Percentiles rank a stretch among this genome's conserved stretches.
phyloP scores from a whole-genome alignment of 2,113 vertebrate genomes.

The Climacteris rufus region DNA sequence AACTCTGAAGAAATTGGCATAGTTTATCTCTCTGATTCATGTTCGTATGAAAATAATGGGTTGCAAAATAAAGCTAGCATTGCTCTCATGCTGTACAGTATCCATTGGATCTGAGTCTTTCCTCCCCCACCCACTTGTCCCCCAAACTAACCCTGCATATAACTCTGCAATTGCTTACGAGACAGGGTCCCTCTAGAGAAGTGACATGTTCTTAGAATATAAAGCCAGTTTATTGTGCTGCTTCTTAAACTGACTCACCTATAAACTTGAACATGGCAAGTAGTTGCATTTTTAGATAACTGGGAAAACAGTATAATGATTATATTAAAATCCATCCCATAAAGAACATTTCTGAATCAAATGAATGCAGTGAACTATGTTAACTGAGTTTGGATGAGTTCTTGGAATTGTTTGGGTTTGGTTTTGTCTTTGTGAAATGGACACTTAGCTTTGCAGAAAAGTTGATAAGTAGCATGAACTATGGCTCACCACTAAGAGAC shows the following conservation, averaged over 20 bases:
- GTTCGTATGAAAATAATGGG: slow-evolving; percentile 62
- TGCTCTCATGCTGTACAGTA: slow-evolving; percentile 1
- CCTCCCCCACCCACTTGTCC: background rate
- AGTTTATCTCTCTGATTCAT: slow-evolving; percentile 65
- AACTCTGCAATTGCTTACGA: background rate
- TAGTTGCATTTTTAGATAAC: slow-evolving; percentile 39
- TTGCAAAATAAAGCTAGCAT: slow-evolving; percentile 55
- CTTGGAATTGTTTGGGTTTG: slow-evolving; percentile 40
- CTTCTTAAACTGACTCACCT: slow-evolving; percentile 38
- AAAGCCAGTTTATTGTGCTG: slow-evolving; percentile 28
- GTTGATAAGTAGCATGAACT: slow-evolving; percentile 29
- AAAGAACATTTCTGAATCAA: slow-evolving; percentile 45
- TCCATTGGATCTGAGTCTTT: background rate
- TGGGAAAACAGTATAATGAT: slow-evolving; percentile 37
- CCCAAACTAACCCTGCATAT: slow-evolving; percentile 5
- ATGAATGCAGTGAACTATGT: slow-evolving; percentile 37
- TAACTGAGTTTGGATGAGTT: slow-evolving; percentile 45
- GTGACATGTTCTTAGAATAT: background rate
- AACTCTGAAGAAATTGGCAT: slow-evolving; percentile 63
- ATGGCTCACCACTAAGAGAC: background rate
- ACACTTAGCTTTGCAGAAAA: slow-evolving; percentile 39
- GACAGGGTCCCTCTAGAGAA: slow-evolving; percentile 26
- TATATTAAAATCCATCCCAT: slow-evolving; percentile 25
- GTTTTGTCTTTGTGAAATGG: slow-evolving; percentile 45
- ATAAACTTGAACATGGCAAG: slow-evolving; percentile 11